phyloP scores from a whole-genome alignment of 2,888 invertebrate genomes.

The Lobophora halterata region DNA sequence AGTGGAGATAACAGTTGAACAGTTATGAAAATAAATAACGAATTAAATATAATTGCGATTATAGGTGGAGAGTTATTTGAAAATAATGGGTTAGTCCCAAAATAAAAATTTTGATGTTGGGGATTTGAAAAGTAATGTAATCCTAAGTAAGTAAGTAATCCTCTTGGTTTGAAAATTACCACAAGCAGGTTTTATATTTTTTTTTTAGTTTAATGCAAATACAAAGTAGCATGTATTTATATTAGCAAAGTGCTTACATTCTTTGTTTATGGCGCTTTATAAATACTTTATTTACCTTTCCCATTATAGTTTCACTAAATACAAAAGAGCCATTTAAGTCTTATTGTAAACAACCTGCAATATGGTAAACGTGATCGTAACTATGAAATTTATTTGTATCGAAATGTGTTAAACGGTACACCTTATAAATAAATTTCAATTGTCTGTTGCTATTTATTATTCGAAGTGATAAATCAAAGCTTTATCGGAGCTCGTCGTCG shows the following conservation, averaged over 20 bases:
- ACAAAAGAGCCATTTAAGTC: constrained; percentile 58
- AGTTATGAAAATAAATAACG: too few relatives aligned
- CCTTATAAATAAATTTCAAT: constrained; percentile 77
- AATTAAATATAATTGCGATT: too few relatives aligned
- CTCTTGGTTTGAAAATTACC: too few relatives aligned
- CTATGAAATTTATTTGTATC: constrained; percentile 71
- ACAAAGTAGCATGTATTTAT: too few relatives aligned
- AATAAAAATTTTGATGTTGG: too few relatives aligned
- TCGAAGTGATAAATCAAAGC: constrained; percentile 74
- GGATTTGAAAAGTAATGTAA: too few relatives aligned
- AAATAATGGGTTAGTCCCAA: too few relatives aligned
- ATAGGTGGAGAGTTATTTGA: too few relatives aligned
- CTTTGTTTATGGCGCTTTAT: constrained; percentile 21
- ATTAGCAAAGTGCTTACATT: constrained; percentile 15
- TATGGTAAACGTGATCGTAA: constrained; percentile 66
- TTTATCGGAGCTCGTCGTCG: constrained; percentile 63
- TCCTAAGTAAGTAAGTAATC: too few relatives aligned
- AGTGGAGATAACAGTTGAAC: too few relatives aligned
- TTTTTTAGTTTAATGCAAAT: too few relatives aligned
- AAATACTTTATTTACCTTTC: constrained; percentile 33
- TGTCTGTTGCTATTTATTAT: constrained; percentile 76
- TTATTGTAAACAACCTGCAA: constrained; percentile 56
- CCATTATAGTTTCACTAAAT: constrained; percentile 53
- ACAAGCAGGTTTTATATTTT: too few relatives aligned
- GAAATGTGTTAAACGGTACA: constrained; percentile 56